Evolutionary conservation across 1,140 invertebrate species (phyloP).

Genomic region (Oryctes rhinoceros): DNA sequence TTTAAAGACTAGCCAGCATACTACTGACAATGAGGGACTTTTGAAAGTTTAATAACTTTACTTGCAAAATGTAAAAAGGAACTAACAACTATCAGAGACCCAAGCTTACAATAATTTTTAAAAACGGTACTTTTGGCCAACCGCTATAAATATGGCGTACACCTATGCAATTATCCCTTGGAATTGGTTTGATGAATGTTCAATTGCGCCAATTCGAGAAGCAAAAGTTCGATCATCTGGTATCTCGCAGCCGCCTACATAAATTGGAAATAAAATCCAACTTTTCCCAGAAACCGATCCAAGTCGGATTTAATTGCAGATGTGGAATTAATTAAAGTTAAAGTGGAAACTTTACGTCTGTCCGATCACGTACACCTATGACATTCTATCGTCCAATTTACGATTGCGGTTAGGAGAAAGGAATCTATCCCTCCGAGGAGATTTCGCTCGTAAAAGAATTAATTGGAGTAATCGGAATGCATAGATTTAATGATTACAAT

Average conservation of each 20-base stretch:
- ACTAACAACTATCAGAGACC: too few relatives aligned
- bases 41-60: too few relatives aligned
- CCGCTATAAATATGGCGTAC: too few relatives aligned
- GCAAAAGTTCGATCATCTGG: neutral
- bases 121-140: too few relatives aligned
- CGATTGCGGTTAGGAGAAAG: conserved; percentile 15
- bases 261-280: conserved; percentile 24
- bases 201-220: too few relatives aligned
- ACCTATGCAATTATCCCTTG: too few relatives aligned
- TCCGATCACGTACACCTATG: conserved; percentile 25
- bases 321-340: conserved; percentile 31
- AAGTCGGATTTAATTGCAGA: conserved; percentile 17
- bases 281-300: neutral
- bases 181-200: too few relatives aligned
- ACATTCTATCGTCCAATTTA: conserved; percentile 23
- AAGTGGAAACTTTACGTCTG: conserved; percentile 11
- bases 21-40: too few relatives aligned
- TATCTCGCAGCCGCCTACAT: neutral
- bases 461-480: neutral
- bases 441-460: conserved; percentile 1
- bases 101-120: too few relatives aligned
- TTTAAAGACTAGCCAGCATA: too few relatives aligned
- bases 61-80: too few relatives aligned
- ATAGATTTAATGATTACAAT: neutral
- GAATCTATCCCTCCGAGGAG: neutral